phyloP scores from a whole-genome alignment of 2,888 invertebrate genomes.

The Bedellia somnulentella region DNA sequence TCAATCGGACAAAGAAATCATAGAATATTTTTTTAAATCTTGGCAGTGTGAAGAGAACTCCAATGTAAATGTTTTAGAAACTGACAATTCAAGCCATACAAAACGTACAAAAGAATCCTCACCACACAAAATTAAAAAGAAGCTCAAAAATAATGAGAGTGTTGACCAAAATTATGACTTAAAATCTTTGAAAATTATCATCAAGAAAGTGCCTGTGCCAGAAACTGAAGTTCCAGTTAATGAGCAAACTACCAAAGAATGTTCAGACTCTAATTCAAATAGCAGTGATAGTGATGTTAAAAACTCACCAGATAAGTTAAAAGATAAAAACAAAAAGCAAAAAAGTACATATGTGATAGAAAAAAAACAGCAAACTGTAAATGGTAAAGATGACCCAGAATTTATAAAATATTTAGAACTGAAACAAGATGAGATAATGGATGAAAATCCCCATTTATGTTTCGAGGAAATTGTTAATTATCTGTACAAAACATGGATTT shows the following conservation, averaged over 20 bases:
- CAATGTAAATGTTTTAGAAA: too few species aligned
- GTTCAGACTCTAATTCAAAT: not conserved
- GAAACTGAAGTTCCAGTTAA: too few species aligned
- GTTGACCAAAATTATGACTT: too few species aligned
- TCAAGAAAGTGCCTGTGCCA: too few species aligned
- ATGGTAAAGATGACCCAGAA: slow-evolving; percentile 22
- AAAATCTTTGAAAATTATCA: too few species aligned
- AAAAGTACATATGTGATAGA: not conserved
- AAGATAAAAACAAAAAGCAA: not conserved
- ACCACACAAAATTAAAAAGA: too few species aligned
- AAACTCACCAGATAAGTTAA: not conserved
- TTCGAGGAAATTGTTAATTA: slow-evolving; percentile 40
- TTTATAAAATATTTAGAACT: slow-evolving; percentile 50
- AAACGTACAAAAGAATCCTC: too few species aligned
- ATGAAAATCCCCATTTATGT: slow-evolving; percentile 48
- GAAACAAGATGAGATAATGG: slow-evolving; percentile 41
- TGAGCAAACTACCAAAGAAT: not conserved
- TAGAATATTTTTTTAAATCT: too few species aligned
- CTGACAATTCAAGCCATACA: too few species aligned
- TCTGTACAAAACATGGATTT: slow-evolving; percentile 50
- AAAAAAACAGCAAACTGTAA: slow-evolving; percentile 6
- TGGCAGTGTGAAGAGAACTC: too few species aligned
- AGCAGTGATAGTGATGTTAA: not conserved
- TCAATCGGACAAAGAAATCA: too few species aligned
- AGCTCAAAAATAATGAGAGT: too few species aligned